Conservation (phyloP, 2,113 vertebrate genomes). For the Leptocoma aspasia region DNA sequence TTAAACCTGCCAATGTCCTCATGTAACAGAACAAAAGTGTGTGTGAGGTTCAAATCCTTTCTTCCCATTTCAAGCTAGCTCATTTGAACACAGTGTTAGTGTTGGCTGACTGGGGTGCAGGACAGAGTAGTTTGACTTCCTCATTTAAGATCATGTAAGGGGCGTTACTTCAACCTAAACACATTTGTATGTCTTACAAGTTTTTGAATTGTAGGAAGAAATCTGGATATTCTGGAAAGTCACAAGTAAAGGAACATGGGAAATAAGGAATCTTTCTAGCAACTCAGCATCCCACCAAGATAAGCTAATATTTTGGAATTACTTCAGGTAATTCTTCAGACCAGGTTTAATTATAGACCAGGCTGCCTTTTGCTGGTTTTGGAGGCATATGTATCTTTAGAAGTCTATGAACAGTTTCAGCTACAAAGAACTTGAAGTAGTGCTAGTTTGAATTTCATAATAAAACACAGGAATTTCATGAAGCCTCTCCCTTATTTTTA, state of each 20-base stretch:
- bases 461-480: not conserved
- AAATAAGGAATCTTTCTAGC: not conserved
- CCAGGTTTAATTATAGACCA: not conserved
- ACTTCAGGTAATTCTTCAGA: not conserved
- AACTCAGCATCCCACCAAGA: not conserved
- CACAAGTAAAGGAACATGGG: not conserved
- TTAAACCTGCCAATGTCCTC: not conserved
- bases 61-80: not conserved
- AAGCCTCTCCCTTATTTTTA: not conserved
- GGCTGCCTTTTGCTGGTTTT: not conserved
- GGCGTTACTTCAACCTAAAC: not conserved
- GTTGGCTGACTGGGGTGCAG: not conserved
- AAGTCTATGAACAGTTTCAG: not conserved
- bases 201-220: not conserved
- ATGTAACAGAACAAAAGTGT: not conserved
- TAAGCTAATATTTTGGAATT: not conserved
- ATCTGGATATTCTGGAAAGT: not conserved
- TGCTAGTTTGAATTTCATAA: not conserved
- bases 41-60: not conserved
- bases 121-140: not conserved
- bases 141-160: not conserved
- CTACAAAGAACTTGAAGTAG: not conserved
- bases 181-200: not conserved
- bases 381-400: not conserved
- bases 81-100: not conserved